Evolutionary conservation across 2,113 vertebrate species (phyloP), one percentile per base, ranked within the genome.

Genomic region (Anoura caudifer): DNA sequence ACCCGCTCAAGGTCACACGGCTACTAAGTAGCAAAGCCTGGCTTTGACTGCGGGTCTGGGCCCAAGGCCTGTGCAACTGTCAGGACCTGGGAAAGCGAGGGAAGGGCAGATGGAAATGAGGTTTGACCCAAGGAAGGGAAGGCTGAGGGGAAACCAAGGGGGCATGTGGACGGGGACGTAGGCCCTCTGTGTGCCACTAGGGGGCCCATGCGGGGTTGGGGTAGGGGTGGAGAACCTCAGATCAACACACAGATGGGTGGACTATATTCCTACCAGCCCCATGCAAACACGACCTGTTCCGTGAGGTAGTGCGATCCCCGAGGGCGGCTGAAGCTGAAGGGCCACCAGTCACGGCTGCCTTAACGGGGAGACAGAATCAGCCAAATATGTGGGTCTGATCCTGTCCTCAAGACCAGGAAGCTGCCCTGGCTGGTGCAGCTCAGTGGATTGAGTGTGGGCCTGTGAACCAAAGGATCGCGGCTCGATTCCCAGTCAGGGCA

Each of bases 201-300:
- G 70, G 33, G 33, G 11, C n/a, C 72, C 26, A 0, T 0, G 22
- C 28, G 12, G 31, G 20, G 7, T 2, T 0, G 22, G 13, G 1
- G 0, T 9, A 5, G 7, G 15, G 13, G 31, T 12, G 28, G 45
- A 50, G 41, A 4, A 63, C 9, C 36, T 36, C 36, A 16, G 24
- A 10, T 47, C 10, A 56, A 19, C 16, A 33, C 3, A 14, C 12
- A 19, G 36, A 31, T 1, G 10, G 0, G 7, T 5, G 11, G 47
- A 45, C n/a, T 17, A 36, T 13, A 43, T 11, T 17, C 77, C 50
- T 17, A 7, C 14, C 22, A 19, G 50, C 38, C 36, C 41, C 20
- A 16, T 8, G 61, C 63, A 72, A 50, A 56, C 41, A 31, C 8
- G 2, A 36, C 79, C 52, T 3, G 14, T 19, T 33, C 54, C 0